Percentiles rank a stretch among this genome's conserved stretches.
Evolutionary conservation across 2,113 vertebrate species (phyloP).

Genomic region (Collichthys lucidus): DNA sequence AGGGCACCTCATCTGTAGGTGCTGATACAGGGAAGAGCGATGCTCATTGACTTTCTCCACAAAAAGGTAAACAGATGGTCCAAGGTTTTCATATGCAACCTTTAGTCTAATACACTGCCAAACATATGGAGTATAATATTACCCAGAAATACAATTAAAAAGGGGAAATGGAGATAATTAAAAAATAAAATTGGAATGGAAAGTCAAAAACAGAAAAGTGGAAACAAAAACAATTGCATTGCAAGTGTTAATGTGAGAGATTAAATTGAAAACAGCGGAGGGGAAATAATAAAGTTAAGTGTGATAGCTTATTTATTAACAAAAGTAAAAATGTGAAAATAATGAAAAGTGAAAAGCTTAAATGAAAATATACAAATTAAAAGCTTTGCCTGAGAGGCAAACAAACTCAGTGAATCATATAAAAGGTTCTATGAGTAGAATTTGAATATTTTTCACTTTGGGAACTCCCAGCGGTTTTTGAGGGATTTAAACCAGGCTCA

Average conservation of each 20-base stretch:
- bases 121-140: conserved; percentile 12
- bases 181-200: background rate
- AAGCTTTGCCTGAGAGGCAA: background rate
- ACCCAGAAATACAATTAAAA: background rate
- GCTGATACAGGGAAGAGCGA: background rate
- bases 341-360: background rate
- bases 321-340: background rate
- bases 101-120: background rate
- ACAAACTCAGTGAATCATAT: background rate
- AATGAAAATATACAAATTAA: conserved; percentile 2
- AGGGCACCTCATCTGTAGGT: background rate
- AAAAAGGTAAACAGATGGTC: background rate
- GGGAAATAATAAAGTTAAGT: background rate
- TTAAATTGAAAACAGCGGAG: background rate
- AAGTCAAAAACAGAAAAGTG: background rate
- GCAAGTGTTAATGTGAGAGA: background rate
- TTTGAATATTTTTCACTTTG: background rate
- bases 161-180: background rate
- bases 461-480: background rate
- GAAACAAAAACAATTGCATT: background rate
- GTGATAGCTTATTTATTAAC: background rate
- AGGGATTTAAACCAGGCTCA: background rate
- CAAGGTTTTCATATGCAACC: background rate
- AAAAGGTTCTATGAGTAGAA: background rate
- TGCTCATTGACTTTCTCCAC: background rate